phyloP scores from a whole-genome alignment of 2,113 vertebrate species.

The Hystrix cristata region DNA sequence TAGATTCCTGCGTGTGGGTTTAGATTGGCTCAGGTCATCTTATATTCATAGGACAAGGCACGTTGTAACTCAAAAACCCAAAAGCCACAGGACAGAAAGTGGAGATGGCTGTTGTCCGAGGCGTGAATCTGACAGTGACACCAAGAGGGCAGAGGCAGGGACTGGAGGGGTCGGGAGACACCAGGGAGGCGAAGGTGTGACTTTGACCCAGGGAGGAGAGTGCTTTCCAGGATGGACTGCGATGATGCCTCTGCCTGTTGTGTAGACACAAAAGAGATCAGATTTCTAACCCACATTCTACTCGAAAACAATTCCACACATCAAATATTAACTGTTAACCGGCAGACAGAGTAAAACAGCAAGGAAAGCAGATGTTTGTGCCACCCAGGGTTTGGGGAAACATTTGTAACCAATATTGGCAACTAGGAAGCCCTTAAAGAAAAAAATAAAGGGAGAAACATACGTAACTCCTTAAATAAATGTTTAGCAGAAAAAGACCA shows the following conservation, averaged over 20 bases:
- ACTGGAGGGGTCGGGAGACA: no score
- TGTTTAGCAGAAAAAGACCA: accelerated
- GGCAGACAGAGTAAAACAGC: background rate
- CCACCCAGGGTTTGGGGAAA: background rate
- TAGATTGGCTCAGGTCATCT: background rate
- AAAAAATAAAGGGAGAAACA: background rate
- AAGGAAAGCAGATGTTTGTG: no score
- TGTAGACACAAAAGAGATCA: accelerated
- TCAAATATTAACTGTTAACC: background rate
- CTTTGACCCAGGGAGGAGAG: background rate
- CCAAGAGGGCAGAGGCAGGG: background rate
- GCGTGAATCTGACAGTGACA: no score
- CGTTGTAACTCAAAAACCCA: background rate
- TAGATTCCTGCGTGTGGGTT: background rate
- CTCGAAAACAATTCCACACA: accelerated
- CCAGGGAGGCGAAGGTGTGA: background rate
- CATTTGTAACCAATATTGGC: background rate
- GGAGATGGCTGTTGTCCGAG: no score
- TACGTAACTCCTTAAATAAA: background rate
- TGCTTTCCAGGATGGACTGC: background rate
- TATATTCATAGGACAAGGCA: background rate
- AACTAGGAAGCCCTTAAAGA: background rate
- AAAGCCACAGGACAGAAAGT: no score
- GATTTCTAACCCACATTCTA: accelerated
- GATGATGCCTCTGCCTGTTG: accelerated